Percentiles rank a stretch among this genome's conserved stretches.
These are phyloP conservation scores for Acanthochromis polyacanthus DNA, from an alignment of 2,113 vertebrate genomes.

Conservation along the genomic window DNA sequence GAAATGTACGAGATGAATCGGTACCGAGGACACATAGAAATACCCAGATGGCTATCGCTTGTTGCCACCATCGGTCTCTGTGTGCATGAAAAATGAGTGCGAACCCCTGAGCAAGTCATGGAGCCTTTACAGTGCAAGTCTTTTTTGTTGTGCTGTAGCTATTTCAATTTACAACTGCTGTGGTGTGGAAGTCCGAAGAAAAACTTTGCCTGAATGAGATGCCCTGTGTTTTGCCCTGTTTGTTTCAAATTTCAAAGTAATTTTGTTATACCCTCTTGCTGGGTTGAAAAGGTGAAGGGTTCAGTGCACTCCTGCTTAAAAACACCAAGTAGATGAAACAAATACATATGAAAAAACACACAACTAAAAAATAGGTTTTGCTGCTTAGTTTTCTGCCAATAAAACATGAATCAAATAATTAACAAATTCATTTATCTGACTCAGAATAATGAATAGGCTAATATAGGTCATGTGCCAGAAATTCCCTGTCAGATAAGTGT, in stretches of 20 bases:
- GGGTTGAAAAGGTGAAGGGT: no score
- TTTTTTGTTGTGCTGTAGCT: neutral
- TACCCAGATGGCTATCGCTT: constrained; percentile 39
- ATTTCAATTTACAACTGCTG: neutral
- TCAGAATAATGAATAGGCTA: no score
- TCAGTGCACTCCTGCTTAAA: no score
- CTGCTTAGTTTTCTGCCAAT: no score
- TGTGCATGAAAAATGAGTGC: constrained; percentile 19
- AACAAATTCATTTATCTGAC: no score
- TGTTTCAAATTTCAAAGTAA: neutral
- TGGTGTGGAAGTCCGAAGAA: neutral
- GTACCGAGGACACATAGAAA: constrained; percentile 19
- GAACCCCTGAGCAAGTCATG: neutral
- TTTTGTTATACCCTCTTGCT: no score
- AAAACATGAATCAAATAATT: no score
- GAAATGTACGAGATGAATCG: constrained; percentile 29
- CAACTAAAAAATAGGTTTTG: no score
- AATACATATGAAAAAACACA: no score
- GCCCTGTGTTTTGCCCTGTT: neutral
- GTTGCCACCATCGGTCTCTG: constrained; percentile 27
- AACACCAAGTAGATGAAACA: no score
- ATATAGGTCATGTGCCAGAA: no score
- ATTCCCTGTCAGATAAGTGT: no score
- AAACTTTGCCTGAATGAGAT: neutral
- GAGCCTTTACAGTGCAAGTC: neutral